Conservation (phyloP, 2,113 vertebrate species). For the Collichthys lucidus region DNA sequence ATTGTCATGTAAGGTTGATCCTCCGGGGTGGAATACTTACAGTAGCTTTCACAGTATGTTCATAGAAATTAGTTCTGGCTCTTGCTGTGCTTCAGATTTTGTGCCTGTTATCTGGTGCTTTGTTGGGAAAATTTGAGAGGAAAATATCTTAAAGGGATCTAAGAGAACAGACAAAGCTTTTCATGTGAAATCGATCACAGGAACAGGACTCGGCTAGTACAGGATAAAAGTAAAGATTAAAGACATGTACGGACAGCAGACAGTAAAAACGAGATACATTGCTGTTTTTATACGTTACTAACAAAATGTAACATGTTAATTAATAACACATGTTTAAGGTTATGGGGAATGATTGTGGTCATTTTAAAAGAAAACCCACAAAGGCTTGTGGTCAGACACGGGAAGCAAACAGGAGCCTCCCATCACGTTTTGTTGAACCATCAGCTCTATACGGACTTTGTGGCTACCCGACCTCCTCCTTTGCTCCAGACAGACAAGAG, state of each 20-base stretch:
- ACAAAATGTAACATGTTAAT: too few species aligned
- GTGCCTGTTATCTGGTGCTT: neutral
- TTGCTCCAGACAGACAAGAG: too few species aligned
- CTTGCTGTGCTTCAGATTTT: neutral
- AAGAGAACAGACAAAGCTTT: neutral
- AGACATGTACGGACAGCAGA: neutral
- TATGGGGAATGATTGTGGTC: neutral
- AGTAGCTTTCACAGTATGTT: neutral
- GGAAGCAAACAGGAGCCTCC: too few species aligned
- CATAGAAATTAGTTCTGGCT: slow-evolving; percentile 8
- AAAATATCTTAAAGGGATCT: neutral
- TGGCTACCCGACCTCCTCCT: too few species aligned
- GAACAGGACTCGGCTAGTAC: neutral
- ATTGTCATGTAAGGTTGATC: neutral
- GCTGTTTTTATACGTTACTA: too few species aligned
- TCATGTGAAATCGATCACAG: neutral
- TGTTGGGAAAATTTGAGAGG: neutral
- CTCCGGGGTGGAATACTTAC: neutral
- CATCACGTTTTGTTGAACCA: neutral
- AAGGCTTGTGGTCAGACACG: too few species aligned
- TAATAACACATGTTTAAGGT: too few species aligned
- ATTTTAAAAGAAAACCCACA: neutral
- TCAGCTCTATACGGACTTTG: too few species aligned
- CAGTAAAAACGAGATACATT: too few species aligned
- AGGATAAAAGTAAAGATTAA: neutral